Percentiles rank a stretch among this genome's conserved stretches.
phyloP scores from a whole-genome alignment of 2,797 vertebrate species.

The Myripristis jacobus region DNA sequence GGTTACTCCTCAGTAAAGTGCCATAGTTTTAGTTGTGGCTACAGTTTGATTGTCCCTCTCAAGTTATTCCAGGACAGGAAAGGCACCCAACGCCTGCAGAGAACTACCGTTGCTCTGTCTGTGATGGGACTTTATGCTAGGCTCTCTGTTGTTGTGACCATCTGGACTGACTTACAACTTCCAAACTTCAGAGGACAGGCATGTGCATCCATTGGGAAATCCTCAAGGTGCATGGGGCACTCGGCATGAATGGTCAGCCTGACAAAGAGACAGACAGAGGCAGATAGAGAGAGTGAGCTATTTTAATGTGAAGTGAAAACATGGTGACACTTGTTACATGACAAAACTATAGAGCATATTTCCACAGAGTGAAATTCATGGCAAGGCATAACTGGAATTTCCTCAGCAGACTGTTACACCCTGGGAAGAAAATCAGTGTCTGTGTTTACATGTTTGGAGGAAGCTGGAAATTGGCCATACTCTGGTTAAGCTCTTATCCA shows the following conservation, averaged over 20 bases:
- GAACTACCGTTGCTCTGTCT: constrained; percentile 32
- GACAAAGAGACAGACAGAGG: constrained; percentile 45
- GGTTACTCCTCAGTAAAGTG: neutral
- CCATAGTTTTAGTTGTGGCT: constrained; percentile 2
- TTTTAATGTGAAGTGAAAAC: constrained; percentile 10
- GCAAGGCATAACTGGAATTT: neutral
- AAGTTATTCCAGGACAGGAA: constrained; percentile 31
- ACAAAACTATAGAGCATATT: neutral
- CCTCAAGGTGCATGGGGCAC: constrained; percentile 99
- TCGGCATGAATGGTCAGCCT: constrained; percentile 98
- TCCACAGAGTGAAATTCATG: neutral
- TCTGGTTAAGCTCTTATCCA: neutral
- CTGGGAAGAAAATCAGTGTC: neutral
- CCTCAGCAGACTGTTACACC: neutral
- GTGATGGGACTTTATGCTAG: constrained; percentile 31
- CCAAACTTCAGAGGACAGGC: constrained; percentile 98
- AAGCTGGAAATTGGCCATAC: neutral
- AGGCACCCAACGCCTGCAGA: constrained; percentile 26
- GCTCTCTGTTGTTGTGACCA: constrained; percentile 34
- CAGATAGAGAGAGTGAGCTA: neutral
- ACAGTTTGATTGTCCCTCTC: constrained; percentile 25
- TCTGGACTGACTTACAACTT: constrained; percentile 90
- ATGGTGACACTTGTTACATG: constrained; percentile 26
- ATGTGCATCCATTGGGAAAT: constrained; percentile 98
- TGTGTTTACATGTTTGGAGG: neutral